Conservation (phyloP, 2,113 vertebrate genomes). For the Melanostigma gelatinosum region DNA sequence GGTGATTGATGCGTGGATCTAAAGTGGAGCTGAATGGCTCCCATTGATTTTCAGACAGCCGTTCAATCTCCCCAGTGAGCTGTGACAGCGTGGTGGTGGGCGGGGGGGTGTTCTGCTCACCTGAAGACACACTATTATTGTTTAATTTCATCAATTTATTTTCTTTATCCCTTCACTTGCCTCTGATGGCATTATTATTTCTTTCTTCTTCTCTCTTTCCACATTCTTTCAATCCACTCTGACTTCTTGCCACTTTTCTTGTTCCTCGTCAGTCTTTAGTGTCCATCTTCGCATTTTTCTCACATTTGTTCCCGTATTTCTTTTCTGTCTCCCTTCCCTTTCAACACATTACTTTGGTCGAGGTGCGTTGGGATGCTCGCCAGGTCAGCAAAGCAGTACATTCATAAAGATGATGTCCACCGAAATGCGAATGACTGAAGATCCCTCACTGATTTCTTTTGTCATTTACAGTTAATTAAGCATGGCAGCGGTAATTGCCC, state of each 20-base stretch:
- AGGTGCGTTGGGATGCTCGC: not conserved
- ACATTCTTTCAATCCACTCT: not conserved
- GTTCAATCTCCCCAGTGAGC: slow-evolving; percentile 9
- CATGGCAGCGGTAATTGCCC: not conserved
- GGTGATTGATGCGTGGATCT: slow-evolving; percentile 13
- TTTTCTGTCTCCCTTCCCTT: not conserved
- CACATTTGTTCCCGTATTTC: not conserved
- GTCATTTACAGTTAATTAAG: not conserved
- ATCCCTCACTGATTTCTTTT: not conserved
- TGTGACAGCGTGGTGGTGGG: not conserved
- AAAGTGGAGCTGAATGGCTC: slow-evolving; percentile 29
- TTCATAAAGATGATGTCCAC: not conserved
- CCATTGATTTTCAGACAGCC: slow-evolving; percentile 21
- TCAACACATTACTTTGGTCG: not conserved
- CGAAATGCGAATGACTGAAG: not conserved
- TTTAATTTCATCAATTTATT: not conserved
- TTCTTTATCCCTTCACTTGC: not conserved
- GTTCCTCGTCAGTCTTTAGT: not conserved
- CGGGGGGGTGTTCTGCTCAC: not conserved
- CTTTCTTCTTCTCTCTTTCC: not conserved
- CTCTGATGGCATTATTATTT: not conserved
- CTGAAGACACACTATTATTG: not conserved
- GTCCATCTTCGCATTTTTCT: not conserved
- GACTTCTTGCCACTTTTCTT: not conserved
- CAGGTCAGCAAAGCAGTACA: not conserved